Evolutionary conservation across 2,888 invertebrate genomes (phyloP), one percentile per base, ranked within the genome.

Genomic region (Lasioglossum leucozonium): DNA sequence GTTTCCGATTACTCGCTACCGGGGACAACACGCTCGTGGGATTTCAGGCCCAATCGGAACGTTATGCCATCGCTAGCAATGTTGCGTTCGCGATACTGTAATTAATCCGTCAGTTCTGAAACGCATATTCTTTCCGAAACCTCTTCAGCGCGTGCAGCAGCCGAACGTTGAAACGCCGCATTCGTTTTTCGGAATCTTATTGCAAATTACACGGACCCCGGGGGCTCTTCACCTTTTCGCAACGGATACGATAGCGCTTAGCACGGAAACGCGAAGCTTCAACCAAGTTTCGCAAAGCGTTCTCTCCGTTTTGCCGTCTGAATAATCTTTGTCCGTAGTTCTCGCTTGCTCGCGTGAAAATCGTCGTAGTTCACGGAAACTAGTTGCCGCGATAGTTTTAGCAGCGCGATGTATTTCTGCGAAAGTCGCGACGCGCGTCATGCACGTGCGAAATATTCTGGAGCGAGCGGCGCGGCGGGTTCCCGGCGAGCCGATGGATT

Each of bases 1-100:
- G 89, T 90, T 88, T 92, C 90, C 90, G 86, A 91, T 91, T 91
- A 90, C 88, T 74, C 51, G 82, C 82, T 79, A 76, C 84, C 74
- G 85, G 80, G 81, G 85, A 87, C 86, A 86, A 83, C 85, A 62
- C 76, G 87, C 87, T 87, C 85, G 62, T 74, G 67, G 84, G 79
- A 86, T 86, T 90, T 85, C 79, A 79, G 74, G 85, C 80, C 82
- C 86, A 82, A 81, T 80, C 67, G 40, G 80, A 81, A 82, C 86
- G 83, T 85, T 81, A 67, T 67, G 67, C 77, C 65, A 80, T 81
- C 79, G 4, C 62, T 18, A 26, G 22, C 22, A 69, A 26, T 30
- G 30, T 47, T 72, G 44, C 30, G 18, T 13, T 34, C 72, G 22
- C 22, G 67, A 67, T 40, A 37, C 67, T 67, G 67, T 67, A 67